Conservation (phyloP, 2,113 vertebrate genomes). For the Anguilla rostrata region DNA sequence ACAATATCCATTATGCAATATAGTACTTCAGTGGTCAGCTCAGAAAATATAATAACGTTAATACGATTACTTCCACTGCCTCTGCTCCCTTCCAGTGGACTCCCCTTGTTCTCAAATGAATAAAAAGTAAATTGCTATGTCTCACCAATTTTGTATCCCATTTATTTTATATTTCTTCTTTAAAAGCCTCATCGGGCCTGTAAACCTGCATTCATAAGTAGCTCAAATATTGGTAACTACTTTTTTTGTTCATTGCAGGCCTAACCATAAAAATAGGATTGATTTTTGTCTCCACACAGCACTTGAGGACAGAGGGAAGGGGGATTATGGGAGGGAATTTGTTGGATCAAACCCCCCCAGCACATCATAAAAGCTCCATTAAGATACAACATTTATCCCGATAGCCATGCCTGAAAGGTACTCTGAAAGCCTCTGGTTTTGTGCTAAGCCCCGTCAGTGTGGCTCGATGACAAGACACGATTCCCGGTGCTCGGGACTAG, state of each 20-base stretch:
- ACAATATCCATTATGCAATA: not conserved
- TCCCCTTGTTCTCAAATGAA: not conserved
- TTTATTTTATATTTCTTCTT: constrained; percentile 31
- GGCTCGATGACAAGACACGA: not conserved
- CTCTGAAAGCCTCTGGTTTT: not conserved
- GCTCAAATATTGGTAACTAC: constrained; percentile 25
- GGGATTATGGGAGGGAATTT: constrained; percentile 52
- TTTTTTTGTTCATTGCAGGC: constrained; percentile 8
- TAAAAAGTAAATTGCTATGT: constrained; percentile 8
- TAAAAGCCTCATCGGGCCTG: constrained; percentile 32
- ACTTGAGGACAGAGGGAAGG: constrained; percentile 45
- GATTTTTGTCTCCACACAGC: constrained; percentile 48
- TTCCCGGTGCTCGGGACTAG: not conserved
- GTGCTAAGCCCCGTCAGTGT: not conserved
- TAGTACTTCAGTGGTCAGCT: not conserved
- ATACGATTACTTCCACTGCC: not conserved
- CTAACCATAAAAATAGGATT: constrained; percentile 55
- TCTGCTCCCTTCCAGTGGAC: not conserved
- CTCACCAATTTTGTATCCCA: constrained; percentile 18
- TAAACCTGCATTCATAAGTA: constrained; percentile 38
- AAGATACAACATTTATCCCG: constrained; percentile 37
- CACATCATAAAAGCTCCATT: constrained; percentile 58
- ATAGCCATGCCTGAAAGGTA: constrained; percentile 20
- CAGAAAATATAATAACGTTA: not conserved
- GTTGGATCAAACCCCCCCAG: constrained; percentile 47